phyloP scores from a whole-genome alignment of 2,113 vertebrate genomes.

The Oxygymnocypris stewartii region DNA sequence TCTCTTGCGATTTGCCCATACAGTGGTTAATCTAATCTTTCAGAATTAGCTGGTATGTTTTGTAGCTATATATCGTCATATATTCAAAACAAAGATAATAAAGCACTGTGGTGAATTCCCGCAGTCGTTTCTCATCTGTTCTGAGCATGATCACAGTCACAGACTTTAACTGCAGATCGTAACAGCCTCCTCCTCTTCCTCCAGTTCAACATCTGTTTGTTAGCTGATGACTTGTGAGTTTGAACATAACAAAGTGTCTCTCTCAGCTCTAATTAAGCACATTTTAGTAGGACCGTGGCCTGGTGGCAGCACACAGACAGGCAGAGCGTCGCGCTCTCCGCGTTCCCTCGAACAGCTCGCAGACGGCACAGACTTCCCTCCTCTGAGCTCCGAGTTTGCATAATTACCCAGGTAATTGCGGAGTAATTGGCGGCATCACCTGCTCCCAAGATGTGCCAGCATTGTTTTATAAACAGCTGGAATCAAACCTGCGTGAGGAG shows the following conservation, averaged over 20 bases:
- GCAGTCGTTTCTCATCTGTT: not conserved
- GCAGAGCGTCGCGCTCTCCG: not conserved
- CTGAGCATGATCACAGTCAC: not conserved
- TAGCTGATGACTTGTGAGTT: slow-evolving; percentile 41
- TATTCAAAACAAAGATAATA: not conserved
- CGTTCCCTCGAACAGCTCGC: not conserved
- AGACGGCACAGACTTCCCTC: not conserved
- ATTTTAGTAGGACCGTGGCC: slow-evolving; percentile 41
- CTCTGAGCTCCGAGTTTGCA: slow-evolving; percentile 44
- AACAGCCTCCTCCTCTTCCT: not conserved
- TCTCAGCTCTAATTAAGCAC: slow-evolving; percentile 44
- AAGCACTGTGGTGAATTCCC: not conserved
- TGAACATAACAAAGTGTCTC: slow-evolving; percentile 34
- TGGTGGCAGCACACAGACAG: not conserved
- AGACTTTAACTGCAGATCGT: not conserved
- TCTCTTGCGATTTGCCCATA: not conserved
- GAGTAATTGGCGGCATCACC: slow-evolving; percentile 68
- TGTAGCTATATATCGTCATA: not conserved
- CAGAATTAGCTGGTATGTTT: not conserved
- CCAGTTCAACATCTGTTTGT: slow-evolving; percentile 42
- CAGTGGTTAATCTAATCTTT: not conserved
- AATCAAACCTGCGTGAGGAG: slow-evolving; percentile 55
- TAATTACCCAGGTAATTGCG: slow-evolving; percentile 65
- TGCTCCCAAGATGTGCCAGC: slow-evolving; percentile 51
- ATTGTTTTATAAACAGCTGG: slow-evolving; percentile 70